Evolutionary conservation across 2,888 invertebrate species (phyloP).

Genomic region (Halictus ligatus): DNA sequence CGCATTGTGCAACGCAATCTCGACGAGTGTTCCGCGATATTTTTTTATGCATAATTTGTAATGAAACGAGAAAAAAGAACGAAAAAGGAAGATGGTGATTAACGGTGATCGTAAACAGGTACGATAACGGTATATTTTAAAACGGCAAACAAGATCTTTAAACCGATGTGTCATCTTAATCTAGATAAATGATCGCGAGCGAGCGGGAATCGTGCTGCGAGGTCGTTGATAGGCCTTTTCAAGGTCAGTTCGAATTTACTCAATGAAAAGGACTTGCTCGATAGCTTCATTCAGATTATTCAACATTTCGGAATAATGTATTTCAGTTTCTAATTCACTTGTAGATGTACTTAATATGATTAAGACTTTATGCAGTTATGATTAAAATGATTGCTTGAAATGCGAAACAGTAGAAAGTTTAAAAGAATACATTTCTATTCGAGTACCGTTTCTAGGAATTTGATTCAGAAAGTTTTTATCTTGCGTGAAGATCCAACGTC

Average conservation of each 20-base stretch:
- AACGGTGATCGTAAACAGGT: not conserved
- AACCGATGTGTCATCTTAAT: conserved; percentile 9
- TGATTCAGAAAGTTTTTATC: not conserved
- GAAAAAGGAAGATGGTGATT: not conserved
- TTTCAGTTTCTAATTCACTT: not conserved
- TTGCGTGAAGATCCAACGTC: not conserved
- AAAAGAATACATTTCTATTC: not conserved
- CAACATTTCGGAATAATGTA: not conserved
- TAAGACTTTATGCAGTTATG: not conserved
- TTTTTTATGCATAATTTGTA: not conserved
- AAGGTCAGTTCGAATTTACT: not conserved
- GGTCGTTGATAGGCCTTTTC: not conserved
- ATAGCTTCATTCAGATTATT: not conserved
- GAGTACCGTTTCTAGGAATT: not conserved
- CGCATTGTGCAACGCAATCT: not conserved
- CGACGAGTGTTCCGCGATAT: not conserved
- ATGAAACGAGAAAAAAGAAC: not conserved
- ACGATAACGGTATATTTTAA: conserved; percentile 5
- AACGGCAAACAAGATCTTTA: conserved; percentile 4
- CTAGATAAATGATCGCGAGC: conserved; percentile 5
- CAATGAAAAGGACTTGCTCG: not conserved
- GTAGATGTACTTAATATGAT: not conserved
- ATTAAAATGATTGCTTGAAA: not conserved
- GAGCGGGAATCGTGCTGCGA: not conserved
- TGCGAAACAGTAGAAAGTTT: not conserved